Conservation (phyloP, 2,113 vertebrate species). For the Diadophis punctatus region DNA sequence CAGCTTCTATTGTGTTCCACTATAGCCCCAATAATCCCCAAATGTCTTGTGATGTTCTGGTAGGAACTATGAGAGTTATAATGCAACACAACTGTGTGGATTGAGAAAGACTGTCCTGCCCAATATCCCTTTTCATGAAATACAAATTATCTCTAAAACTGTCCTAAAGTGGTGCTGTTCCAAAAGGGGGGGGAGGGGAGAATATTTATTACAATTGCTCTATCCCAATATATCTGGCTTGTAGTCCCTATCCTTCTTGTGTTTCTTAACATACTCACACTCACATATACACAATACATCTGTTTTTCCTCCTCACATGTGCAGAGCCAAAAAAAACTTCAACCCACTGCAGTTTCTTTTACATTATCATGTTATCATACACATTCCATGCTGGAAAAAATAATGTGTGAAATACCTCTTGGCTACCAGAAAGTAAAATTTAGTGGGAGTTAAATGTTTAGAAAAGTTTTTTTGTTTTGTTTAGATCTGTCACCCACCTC, state of each 20-base stretch:
- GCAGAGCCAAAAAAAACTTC: neutral
- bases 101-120: neutral
- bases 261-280: neutral
- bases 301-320: neutral
- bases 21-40: neutral
- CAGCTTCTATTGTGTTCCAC: neutral
- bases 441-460: neutral
- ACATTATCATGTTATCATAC: neutral
- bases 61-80: neutral
- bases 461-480: neutral
- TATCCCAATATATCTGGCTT: neutral
- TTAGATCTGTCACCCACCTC: neutral
- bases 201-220: neutral
- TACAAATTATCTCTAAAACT: neutral
- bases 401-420: neutral
- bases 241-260: neutral
- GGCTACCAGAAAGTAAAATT: neutral
- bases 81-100: neutral
- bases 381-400: neutral
- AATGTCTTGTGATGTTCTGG: neutral
- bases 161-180: neutral
- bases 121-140: neutral
- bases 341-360: neutral
- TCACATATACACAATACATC: neutral
- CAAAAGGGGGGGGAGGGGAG: neutral